Percentiles rank a stretch among this genome's conserved stretches.
Conservation (phyloP, 2,888 invertebrate genomes). For the Chelonus formosanus region DNA sequence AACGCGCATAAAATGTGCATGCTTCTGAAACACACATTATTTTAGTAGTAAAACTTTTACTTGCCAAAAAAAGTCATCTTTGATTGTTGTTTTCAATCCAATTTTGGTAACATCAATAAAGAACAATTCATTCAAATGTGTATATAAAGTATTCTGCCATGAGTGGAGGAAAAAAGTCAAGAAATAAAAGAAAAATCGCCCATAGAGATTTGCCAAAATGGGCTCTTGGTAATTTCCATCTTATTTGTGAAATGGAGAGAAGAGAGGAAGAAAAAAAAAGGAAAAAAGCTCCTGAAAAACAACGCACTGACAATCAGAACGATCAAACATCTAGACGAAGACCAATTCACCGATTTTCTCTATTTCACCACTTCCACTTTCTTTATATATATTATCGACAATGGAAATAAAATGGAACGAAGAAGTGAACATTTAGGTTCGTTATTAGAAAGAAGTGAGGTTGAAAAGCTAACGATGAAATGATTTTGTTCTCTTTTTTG, state of each 20-base stretch:
- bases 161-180: too few species aligned
- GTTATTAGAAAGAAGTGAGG: conserved; percentile 16
- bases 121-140: too few species aligned
- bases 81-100: too few species aligned
- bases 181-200: conserved; percentile 25
- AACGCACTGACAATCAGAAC: conserved; percentile 51
- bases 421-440: conserved; percentile 43
- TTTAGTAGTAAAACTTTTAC: too few species aligned
- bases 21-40: neutral
- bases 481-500: too few species aligned
- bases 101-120: too few species aligned
- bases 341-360: conserved; percentile 34
- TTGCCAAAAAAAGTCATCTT: too few species aligned
- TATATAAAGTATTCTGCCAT: too few species aligned
- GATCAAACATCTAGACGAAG: conserved; percentile 48
- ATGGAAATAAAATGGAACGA: conserved; percentile 44
- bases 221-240: conserved; percentile 53
- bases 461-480: conserved; percentile 1
- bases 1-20: neutral
- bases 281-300: conserved; percentile 40
- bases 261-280: conserved; percentile 24
- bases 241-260: conserved; percentile 51
- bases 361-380: conserved; percentile 33
- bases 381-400: conserved; percentile 40
- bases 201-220: conserved; percentile 36